phyloP scores from a whole-genome alignment of 2,113 vertebrate species.

The Cephalopholis sonnerati region DNA sequence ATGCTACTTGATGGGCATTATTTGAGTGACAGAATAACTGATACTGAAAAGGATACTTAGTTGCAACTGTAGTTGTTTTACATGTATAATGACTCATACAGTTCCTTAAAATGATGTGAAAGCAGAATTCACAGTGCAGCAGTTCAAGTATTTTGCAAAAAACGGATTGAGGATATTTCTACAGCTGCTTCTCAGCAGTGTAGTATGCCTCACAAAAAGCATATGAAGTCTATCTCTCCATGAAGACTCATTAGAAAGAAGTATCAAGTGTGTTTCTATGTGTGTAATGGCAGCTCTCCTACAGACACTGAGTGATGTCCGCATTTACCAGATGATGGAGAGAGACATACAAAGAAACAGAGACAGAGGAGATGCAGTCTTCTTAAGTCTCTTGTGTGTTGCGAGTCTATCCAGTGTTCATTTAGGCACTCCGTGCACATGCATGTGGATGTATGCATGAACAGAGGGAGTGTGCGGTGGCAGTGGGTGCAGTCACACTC shows the following conservation, averaged over 20 bases:
- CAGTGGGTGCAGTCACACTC: constrained; percentile 65
- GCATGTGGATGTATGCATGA: constrained; percentile 15
- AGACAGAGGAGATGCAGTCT: not conserved
- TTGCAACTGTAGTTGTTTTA: not conserved
- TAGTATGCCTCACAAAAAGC: not conserved
- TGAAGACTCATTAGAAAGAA: constrained; percentile 6
- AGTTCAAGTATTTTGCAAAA: no score
- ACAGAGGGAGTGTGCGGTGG: constrained; percentile 24
- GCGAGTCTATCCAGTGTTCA: not conserved
- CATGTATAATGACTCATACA: not conserved
- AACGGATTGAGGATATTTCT: not conserved
- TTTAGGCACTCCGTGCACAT: not conserved
- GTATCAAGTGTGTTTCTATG: not conserved
- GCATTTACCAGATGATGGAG: constrained; percentile 5
- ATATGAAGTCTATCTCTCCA: not conserved
- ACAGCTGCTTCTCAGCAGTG: not conserved
- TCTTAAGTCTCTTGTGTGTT: not conserved
- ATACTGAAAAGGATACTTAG: not conserved
- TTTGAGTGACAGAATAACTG: not conserved
- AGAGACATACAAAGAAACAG: not conserved
- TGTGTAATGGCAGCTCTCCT: constrained; percentile 9
- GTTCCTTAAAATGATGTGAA: no score
- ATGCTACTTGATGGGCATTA: not conserved
- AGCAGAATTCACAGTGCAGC: not conserved
- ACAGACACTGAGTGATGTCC: constrained; percentile 11